phyloP scores from a whole-genome alignment of 2,888 invertebrate genomes.

The Calameuta idolon region DNA sequence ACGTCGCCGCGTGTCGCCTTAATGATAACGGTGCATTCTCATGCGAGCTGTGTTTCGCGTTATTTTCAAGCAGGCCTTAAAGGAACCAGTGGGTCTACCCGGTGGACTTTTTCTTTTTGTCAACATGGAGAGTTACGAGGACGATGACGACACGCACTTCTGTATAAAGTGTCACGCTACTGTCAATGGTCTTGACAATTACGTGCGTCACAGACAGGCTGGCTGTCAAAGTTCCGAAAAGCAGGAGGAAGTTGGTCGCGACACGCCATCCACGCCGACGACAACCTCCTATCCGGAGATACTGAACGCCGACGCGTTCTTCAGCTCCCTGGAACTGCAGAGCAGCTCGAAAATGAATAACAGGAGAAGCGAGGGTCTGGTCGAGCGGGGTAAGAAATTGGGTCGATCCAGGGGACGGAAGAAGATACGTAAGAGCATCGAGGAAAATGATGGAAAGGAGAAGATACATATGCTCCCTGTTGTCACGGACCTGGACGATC shows the following conservation, averaged over 20 bases:
- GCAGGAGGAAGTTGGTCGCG: constrained; percentile 43
- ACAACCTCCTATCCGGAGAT: constrained; percentile 64
- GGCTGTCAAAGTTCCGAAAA: constrained; percentile 62
- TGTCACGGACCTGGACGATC: constrained; percentile 57
- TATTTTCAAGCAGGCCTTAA: neutral
- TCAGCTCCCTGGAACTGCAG: constrained; percentile 84
- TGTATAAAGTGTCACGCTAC: constrained; percentile 90
- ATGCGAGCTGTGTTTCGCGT: neutral
- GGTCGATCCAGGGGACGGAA: constrained; percentile 36
- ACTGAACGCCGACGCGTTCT: constrained; percentile 87
- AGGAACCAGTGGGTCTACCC: neutral
- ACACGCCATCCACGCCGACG: constrained; percentile 63
- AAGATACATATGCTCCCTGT: constrained; percentile 54
- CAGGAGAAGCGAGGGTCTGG: constrained; percentile 37
- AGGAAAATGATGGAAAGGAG: constrained; percentile 35
- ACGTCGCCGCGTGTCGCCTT: neutral
- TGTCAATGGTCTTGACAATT: constrained; percentile 86
- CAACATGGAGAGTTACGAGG: constrained; percentile 68
- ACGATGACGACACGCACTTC: constrained; percentile 86
- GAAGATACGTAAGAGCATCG: constrained; percentile 42
- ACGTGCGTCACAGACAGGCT: constrained; percentile 84
- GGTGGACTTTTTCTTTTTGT: neutral
- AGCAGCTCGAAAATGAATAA: constrained; percentile 76
- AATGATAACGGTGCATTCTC: neutral
- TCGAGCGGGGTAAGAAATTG: constrained; percentile 41